phyloP scores from a whole-genome alignment of 2,888 invertebrate species.

The Drosophila vallismaia region DNA sequence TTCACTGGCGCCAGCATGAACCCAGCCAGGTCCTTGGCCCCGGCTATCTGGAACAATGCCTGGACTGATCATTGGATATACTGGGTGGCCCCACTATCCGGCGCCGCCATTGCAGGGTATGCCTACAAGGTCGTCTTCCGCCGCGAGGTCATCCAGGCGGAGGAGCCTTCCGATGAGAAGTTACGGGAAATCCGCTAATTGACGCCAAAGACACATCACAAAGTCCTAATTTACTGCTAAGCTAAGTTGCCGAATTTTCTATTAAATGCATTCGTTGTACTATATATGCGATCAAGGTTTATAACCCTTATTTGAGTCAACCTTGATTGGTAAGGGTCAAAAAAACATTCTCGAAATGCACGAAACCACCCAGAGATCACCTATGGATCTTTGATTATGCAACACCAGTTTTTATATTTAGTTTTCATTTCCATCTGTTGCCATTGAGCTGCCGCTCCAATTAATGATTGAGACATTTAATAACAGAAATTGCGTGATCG shows the following conservation, averaged over 20 bases:
- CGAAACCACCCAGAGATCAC: constrained; percentile 14
- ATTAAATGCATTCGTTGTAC: no score
- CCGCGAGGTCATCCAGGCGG: constrained; percentile 44
- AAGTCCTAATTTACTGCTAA: no score
- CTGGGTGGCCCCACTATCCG: constrained; percentile 87
- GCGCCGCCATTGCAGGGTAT: constrained; percentile 83
- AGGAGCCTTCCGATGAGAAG: no score
- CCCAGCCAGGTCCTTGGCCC: constrained; percentile 89
- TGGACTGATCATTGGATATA: constrained; percentile 89
- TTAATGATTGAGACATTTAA: constrained; percentile 59
- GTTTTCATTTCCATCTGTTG: constrained; percentile 12
- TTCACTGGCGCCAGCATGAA: constrained; percentile 90
- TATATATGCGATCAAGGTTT: no score
- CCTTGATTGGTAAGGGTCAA: no score
- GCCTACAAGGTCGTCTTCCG: constrained; percentile 84
- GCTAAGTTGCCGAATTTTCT: no score
- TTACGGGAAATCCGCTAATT: no score
- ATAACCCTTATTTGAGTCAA: no score
- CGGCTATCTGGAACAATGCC: constrained; percentile 87
- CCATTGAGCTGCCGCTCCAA: constrained; percentile 29
- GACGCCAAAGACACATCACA: no score
- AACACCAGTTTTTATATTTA: constrained; percentile 18
- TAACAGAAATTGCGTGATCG: constrained; percentile 57
- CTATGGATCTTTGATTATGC: constrained; percentile 36
- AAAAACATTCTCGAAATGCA: no score